Base-by-base conservation (phyloP, 2,888 invertebrate species). In the Gymnocheta viridis region DNA sequence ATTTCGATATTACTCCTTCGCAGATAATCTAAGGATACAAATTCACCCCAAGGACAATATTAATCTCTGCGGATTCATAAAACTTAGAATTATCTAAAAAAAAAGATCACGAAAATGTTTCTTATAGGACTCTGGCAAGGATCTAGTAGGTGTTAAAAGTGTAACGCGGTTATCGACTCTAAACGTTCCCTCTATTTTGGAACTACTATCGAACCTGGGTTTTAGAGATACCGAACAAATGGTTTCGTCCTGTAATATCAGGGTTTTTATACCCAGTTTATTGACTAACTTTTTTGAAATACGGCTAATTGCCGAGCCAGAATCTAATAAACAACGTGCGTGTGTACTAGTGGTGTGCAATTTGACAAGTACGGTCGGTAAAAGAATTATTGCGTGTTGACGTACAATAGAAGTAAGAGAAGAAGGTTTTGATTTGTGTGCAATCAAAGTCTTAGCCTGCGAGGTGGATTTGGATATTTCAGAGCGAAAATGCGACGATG, bases 351-450 rank as follows among this genome's bases (percentile, higher is more conserved):
- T 24, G 0, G 56, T 14, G 2, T 10, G 32, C 5, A 66, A 19
- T 44, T 66, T 66, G 4, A 56, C 66, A 9, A 66, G 9, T 1
- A 44, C 32, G 1, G 76, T 76, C 3, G 76, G 66, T 3, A 76
- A 44, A 1, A 76, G 19, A 3, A 66, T 56, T 5, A 29, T 1
- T 0, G 27, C 29, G 5, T 66, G 56, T 32, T 76, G 56, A 2
- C 66, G 27, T 2, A 76, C 17, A 17, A 54, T 44, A n/a, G 19
- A 14, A 6, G 35, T 44, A 2, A 67, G 27, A n/a, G 64, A 27
- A 0, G 54, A 10, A 14, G 38, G 2, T n/a, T 9, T 38, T 1
- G 51, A 27, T 1, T 41, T 19, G 7, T 32, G 7, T 32, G 32
- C 2, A 5, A 4, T 32, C 32, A 32, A 32, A 32, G 38, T 14